Evolutionary conservation across 2,888 invertebrate species (phyloP).

Genomic region (Gonocerus acuteangulatus): DNA sequence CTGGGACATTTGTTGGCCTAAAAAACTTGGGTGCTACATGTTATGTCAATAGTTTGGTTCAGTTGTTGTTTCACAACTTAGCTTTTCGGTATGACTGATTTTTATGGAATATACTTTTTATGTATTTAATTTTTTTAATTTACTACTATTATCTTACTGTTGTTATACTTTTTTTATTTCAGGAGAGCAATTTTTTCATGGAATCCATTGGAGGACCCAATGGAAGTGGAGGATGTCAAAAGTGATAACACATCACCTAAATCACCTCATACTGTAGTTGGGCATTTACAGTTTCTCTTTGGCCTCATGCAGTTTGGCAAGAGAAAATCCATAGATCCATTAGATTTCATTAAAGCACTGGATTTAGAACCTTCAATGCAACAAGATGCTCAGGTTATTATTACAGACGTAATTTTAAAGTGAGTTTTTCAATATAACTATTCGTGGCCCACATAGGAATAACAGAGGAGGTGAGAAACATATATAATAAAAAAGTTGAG

Average conservation of each 20-base stretch:
- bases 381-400: conserved; percentile 50
- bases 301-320: conserved; percentile 52
- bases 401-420: too few species aligned
- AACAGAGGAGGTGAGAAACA: background rate
- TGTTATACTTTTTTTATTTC: background rate
- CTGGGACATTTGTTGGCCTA: conserved; percentile 51
- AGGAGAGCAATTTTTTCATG: conserved; percentile 49
- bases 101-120: background rate
- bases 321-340: conserved; percentile 50
- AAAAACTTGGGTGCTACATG: conserved; percentile 59
- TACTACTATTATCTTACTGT: background rate
- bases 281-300: conserved; percentile 54
- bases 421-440: background rate
- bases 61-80: conserved; percentile 57
- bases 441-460: background rate
- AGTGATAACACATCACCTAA: conserved; percentile 39
- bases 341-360: conserved; percentile 50
- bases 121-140: background rate
- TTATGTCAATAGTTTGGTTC: conserved; percentile 56
- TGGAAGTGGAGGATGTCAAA: conserved; percentile 38
- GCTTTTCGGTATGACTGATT: conserved; percentile 45
- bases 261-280: conserved; percentile 46
- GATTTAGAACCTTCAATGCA: conserved; percentile 53
- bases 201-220: conserved; percentile 47
- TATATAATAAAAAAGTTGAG: too few species aligned